A percentile compares a stretch with the other conserved stretches of the same genome.
phyloP scores from a whole-genome alignment of 1,140 invertebrate genomes.

The Reticulitermes speratus region DNA sequence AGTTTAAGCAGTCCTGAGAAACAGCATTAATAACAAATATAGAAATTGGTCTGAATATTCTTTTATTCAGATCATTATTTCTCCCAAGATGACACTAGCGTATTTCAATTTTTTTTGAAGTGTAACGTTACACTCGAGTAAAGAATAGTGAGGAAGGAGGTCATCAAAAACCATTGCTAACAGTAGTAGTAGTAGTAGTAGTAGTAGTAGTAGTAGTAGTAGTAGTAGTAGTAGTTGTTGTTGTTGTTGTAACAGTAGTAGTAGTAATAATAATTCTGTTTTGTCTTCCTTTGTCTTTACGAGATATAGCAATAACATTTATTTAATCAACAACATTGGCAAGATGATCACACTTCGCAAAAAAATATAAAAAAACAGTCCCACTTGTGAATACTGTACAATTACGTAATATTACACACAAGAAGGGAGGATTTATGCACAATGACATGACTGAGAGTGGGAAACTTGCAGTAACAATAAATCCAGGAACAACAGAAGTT shows the following conservation, averaged over 20 bases:
- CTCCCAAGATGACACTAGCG: neutral
- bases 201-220: no score
- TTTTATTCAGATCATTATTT: neutral
- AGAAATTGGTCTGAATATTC: neutral
- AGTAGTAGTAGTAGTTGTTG: neutral
- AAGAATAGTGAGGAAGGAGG: slow-evolving; percentile 26
- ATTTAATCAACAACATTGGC: slow-evolving; percentile 34
- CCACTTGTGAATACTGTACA: slow-evolving; percentile 33
- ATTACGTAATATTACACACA: slow-evolving; percentile 32
- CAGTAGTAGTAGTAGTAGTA: neutral
- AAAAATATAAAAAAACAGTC: slow-evolving; percentile 29
- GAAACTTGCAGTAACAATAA: slow-evolving; percentile 12
- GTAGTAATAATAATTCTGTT: neutral
- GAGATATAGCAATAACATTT: slow-evolving; percentile 33
- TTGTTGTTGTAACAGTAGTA: neutral
- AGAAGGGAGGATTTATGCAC: slow-evolving; percentile 24
- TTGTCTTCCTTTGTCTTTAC: slow-evolving; percentile 21
- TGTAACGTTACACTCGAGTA: slow-evolving; percentile 9
- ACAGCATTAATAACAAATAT: neutral
- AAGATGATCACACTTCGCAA: slow-evolving; percentile 31
- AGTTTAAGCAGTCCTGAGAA: neutral
- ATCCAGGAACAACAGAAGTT: slow-evolving; percentile 12
- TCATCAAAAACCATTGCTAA: slow-evolving; percentile 25
- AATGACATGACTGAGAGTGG: slow-evolving; percentile 20
- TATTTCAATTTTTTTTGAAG: slow-evolving; percentile 12